Conservation (phyloP, 2,113 vertebrate genomes). For the Pelusios castaneus region DNA sequence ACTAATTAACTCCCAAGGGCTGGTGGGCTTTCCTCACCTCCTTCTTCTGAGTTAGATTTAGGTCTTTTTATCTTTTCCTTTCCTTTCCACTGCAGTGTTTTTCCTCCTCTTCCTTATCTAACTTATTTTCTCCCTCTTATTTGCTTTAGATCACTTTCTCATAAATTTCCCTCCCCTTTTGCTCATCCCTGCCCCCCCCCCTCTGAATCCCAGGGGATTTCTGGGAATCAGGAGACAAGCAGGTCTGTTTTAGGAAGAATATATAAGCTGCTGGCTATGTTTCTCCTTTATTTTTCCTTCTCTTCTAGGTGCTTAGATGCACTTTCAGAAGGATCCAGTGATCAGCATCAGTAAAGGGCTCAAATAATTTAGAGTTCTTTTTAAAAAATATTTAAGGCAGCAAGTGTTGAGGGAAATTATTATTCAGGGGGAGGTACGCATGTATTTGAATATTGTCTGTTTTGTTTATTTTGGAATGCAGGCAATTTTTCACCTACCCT, state of each 20-base stretch:
- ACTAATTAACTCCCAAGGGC: constrained; percentile 24
- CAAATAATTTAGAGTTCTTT: constrained; percentile 52
- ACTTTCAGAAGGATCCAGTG: constrained; percentile 29
- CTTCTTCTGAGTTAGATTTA: constrained; percentile 13
- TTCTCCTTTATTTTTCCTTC: not conserved
- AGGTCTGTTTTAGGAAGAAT: not conserved
- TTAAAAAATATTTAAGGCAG: constrained; percentile 30
- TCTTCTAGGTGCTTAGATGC: constrained; percentile 61
- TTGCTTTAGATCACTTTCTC: constrained; percentile 48
- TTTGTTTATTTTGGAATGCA: not conserved
- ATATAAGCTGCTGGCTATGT: constrained; percentile 50
- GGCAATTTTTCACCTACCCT: not conserved
- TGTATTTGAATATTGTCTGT: not conserved
- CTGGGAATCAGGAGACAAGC: constrained; percentile 41
- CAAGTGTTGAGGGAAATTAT: not conserved
- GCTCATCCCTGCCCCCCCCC: not conserved
- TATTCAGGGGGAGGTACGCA: not conserved
- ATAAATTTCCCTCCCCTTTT: constrained; percentile 38
- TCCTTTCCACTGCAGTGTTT: constrained; percentile 20
- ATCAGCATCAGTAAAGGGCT: constrained; percentile 56
- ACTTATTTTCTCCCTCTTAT: constrained; percentile 42
- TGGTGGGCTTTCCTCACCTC: constrained; percentile 20
- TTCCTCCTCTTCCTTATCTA: constrained; percentile 33
- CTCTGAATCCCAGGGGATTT: constrained; percentile 36
- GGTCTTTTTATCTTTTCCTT: constrained; percentile 15